Percentiles rank a stretch among this genome's conserved stretches.
Evolutionary conservation across 2,888 invertebrate species (phyloP).

Genomic region (Onchidella celtica): DNA sequence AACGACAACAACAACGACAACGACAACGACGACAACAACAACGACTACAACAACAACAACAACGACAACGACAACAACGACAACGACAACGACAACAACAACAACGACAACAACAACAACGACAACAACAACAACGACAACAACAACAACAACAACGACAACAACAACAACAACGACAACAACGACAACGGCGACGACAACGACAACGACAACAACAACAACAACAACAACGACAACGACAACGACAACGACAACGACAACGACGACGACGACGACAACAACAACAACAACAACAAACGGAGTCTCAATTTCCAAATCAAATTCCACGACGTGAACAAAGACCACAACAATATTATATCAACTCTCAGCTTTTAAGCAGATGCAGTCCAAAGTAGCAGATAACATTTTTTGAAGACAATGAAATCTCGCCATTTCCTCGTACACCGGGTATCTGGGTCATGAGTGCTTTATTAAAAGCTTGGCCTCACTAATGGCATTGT

Average conservation of each 20-base stretch:
- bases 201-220: not conserved
- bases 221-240: not conserved
- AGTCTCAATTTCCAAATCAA: not conserved
- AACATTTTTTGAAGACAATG: too few relatives aligned
- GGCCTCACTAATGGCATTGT: too few relatives aligned
- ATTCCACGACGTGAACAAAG: not conserved
- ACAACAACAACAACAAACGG: too few relatives aligned
- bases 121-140: conserved; percentile 3
- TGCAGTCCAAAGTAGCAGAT: too few relatives aligned
- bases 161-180: conserved; percentile 9
- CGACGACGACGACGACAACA: too few relatives aligned
- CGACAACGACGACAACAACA: too few relatives aligned
- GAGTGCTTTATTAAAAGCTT: too few relatives aligned
- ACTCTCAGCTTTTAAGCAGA: not conserved
- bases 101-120: not conserved
- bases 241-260: too few relatives aligned
- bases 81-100: not conserved
- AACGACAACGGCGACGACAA: conserved; percentile 4
- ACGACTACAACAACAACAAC: not conserved
- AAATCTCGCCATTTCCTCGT: too few relatives aligned
- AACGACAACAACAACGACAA: not conserved
- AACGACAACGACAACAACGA: not conserved
- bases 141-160: conserved; percentile 8
- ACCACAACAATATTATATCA: not conserved
- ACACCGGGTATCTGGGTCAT: too few relatives aligned